Conservation (phyloP, 2,888 invertebrate species). For the Vandiemenella viatica region DNA sequence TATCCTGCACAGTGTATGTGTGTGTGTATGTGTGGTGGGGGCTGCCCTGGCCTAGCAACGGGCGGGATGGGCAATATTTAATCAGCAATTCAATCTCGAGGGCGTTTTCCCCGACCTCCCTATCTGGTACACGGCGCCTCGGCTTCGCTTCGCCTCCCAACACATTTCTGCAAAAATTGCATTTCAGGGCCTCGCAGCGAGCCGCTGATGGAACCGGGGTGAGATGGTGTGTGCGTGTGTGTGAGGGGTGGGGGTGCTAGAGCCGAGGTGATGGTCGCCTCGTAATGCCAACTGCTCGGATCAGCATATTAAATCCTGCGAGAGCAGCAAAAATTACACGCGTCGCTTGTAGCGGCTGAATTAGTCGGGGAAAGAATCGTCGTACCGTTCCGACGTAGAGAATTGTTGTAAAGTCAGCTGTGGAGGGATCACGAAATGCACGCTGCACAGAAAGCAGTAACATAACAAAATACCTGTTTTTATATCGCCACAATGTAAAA, state of each 20-base stretch:
- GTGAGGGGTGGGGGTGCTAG: not conserved
- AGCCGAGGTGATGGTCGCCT: no score
- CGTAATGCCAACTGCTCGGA: constrained; percentile 7
- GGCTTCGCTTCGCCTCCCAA: not conserved
- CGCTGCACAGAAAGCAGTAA: no score
- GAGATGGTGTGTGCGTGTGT: not conserved
- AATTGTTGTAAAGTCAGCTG: no score
- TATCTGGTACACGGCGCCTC: not conserved
- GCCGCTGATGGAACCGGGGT: not conserved
- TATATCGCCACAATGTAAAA: no score
- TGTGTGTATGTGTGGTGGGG: not conserved
- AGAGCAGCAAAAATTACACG: not conserved
- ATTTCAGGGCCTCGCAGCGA: not conserved
- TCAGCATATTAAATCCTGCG: constrained; percentile 11
- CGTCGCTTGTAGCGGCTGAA: not conserved
- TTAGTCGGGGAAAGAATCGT: no score
- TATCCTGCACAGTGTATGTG: not conserved
- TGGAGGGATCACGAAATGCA: no score
- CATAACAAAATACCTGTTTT: no score
- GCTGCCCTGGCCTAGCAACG: not conserved
- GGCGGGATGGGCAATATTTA: constrained; percentile 9
- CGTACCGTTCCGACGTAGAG: no score
- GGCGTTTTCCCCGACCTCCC: not conserved
- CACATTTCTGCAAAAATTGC: not conserved
- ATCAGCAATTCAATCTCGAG: constrained; percentile 13